phyloP scores from a whole-genome alignment of 2,797 vertebrate species.

The Mormyrops boulengeri region DNA sequence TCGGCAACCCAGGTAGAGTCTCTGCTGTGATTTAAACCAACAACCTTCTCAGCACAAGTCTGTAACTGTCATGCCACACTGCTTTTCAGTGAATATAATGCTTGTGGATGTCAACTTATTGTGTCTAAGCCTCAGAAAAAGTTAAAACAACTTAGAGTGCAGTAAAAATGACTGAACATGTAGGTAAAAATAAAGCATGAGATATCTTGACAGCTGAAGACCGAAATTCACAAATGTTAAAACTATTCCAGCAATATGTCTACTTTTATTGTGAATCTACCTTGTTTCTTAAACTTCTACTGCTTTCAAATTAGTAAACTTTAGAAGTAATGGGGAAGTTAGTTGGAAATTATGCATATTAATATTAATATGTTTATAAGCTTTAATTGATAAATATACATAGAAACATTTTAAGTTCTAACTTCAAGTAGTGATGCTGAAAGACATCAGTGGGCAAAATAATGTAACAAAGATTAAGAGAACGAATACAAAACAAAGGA shows the following conservation, averaged over 20 bases:
- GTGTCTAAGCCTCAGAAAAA: not conserved
- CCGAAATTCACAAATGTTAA: not conserved
- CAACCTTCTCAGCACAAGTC: not conserved
- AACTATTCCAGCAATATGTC: not conserved
- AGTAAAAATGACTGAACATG: not conserved
- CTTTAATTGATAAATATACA: not conserved
- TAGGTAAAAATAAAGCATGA: not conserved
- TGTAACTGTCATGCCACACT: not conserved
- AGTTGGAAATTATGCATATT: not conserved
- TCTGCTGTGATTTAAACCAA: not conserved
- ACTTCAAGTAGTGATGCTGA: not conserved
- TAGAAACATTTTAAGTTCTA: not conserved
- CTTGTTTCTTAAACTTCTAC: not conserved
- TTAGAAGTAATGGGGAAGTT: not conserved
- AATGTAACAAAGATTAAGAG: not conserved
- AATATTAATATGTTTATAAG: not conserved
- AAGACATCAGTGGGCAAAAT: not conserved
- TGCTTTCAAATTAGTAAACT: not conserved
- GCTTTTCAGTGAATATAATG: not conserved
- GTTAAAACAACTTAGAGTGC: not conserved
- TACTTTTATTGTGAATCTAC: not conserved
- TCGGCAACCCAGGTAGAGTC: not conserved
- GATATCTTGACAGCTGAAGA: not conserved
- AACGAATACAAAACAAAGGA: not conserved
- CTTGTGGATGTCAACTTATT: not conserved